These are phyloP conservation scores for Albula glossodonta DNA, from an alignment of 2,113 vertebrate genomes.

Conservation along the genomic window DNA sequence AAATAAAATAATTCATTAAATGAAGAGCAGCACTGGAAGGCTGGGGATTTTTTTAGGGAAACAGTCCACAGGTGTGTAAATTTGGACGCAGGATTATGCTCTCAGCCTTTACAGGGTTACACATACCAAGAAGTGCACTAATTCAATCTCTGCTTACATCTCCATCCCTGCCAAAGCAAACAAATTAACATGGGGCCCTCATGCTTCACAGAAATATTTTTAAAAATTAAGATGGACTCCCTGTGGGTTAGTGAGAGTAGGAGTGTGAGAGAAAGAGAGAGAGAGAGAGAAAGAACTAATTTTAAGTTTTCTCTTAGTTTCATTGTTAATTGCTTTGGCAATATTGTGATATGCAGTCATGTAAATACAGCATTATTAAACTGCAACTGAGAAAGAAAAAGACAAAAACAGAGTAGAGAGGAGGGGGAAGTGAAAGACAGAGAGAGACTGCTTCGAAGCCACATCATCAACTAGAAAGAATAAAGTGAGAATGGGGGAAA, in stretches of 20 bases:
- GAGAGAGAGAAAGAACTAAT: not conserved
- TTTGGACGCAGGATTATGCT: no score
- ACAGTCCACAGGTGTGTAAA: not conserved
- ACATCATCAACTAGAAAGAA: not conserved
- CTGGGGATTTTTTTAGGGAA: not conserved
- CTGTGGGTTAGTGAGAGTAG: not conserved
- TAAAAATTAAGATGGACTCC: not conserved
- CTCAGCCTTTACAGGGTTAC: not conserved
- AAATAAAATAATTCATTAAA: no score
- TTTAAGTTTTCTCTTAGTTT: no score
- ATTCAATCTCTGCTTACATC: not conserved
- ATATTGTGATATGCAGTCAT: no score
- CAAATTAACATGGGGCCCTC: not conserved
- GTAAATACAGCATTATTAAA: no score
- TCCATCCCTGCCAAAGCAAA: not conserved
- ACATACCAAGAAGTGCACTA: not conserved
- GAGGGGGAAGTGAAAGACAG: not conserved
- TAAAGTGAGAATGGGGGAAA: not conserved
- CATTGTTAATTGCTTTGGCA: no score
- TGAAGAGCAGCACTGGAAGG: not conserved
- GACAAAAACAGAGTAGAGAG: not conserved
- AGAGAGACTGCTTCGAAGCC: not conserved
- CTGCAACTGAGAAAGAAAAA: conserved; percentile 20
- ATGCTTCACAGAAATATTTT: not conserved
- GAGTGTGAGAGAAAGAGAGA: not conserved